Percentiles rank a stretch among this genome's conserved stretches.
These are phyloP conservation scores for Salvelinus alpinus DNA, from an alignment of 2,113 vertebrate genomes.

Conservation along the genomic window DNA sequence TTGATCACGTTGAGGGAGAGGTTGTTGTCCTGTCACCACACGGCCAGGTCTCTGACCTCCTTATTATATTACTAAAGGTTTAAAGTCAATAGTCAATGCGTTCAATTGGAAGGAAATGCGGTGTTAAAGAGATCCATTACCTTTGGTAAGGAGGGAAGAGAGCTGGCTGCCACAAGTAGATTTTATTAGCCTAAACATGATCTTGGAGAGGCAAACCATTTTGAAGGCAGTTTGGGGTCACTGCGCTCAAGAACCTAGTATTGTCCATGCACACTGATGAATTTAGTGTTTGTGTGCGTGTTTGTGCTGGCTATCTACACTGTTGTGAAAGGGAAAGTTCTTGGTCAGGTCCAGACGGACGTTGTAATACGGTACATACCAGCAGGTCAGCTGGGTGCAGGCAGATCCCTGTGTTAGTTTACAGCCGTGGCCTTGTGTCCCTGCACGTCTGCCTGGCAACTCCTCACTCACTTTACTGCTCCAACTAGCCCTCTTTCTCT, in stretches of 20 bases:
- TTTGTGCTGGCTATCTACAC: constrained; percentile 39
- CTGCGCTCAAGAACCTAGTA: constrained; percentile 43
- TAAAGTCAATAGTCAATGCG: too few relatives aligned
- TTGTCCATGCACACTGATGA: constrained; percentile 27
- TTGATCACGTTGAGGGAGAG: too few relatives aligned
- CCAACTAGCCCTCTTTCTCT: constrained; percentile 47
- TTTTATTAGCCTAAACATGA: too few relatives aligned
- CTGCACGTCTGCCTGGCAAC: constrained; percentile 80
- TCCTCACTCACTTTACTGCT: constrained; percentile 57
- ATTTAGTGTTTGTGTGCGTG: constrained; percentile 30
- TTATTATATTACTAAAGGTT: too few relatives aligned
- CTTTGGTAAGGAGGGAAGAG: too few relatives aligned
- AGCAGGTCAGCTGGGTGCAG: constrained; percentile 78
- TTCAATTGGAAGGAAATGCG: too few relatives aligned
- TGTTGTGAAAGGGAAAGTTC: constrained; percentile 63
- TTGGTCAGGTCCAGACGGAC: constrained; percentile 77
- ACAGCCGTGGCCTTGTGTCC: constrained; percentile 79
- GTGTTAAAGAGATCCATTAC: too few relatives aligned
- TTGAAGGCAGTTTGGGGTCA: constrained; percentile 1
- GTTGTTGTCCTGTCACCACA: too few relatives aligned
- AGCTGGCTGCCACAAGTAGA: too few relatives aligned
- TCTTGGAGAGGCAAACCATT: too few relatives aligned
- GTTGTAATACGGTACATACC: constrained; percentile 80
- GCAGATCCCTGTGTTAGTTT: constrained; percentile 76
- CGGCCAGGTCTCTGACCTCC: too few relatives aligned